Base-by-base conservation (phyloP, 30 jellyfish, hydroid and myxozoan genomes). In the Morbakka virulenta region DNA sequence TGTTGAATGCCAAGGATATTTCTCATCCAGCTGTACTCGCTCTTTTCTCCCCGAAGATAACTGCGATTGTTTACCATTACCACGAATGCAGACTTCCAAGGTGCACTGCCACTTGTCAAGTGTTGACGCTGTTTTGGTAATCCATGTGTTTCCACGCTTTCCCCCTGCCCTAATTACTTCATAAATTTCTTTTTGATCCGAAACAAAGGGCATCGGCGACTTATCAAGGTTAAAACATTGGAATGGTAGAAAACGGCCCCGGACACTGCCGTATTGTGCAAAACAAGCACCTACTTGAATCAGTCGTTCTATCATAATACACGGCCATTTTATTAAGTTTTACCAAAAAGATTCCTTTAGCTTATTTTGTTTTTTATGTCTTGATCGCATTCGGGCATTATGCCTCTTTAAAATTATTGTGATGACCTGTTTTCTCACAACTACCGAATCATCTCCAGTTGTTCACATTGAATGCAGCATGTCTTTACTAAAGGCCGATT, bases 181-280 rank as follows among this genome's bases (percentile, higher is more conserved):
- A 0, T 79, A 79, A 23, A 84, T 79, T 66, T 27, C 61, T 68
- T 66, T 79, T 66, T 35, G 14, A 32, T 79, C 89, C 32, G 67
- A 24, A 76, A 79, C 86, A 79, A 79, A 79, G 76, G 89, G 89
- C 85, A 73, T 50, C n/a, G n/a, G n/a, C n/a, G n/a, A n/a, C 79
- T 73, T 61, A 51, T 73, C 85, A 12, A 69, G 82, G 41, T 35
- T 69, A 22, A 69, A 33, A 50, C 73, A 52, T 36, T 69, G 35
- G 51, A 27, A 69, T 69, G 82, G 82, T 69, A 69, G 82, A 50
- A 69, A 69, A 69, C 70, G 73, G 6, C 71, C 82, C 82, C 82
- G 1, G 41, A 35, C 49, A 41, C 73, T 36, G 73, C 49, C 13
- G 53, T 69, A 69, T 3, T 73, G 36, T 12, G 47, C 86, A 17